Base-by-base conservation (phyloP, 1,140 invertebrate genomes). In the Adelges cooleyi region DNA sequence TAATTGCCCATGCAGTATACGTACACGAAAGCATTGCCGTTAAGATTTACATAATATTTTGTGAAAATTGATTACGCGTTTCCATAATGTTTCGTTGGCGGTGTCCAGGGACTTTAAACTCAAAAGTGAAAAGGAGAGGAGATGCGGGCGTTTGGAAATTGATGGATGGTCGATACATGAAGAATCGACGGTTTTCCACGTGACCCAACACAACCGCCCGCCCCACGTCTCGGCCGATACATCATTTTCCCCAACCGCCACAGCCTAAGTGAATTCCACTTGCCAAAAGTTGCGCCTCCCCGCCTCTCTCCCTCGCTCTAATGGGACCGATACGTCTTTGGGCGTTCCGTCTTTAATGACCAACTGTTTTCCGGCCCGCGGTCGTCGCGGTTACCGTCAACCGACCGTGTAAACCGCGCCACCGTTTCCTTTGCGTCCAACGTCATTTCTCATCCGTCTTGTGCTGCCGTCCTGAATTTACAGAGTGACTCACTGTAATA, bases 321-420 rank as follows among this genome's bases (percentile, higher is more conserved):
- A 62, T 62, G 56, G 56, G 56, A 62, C 56, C 56, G 56, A 62
- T 62, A 62, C 56, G 56, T 62, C 56, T 62, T 62, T 46, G 42
- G 25, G 3, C 23, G 54, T 40, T 22, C 52, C 20, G 38, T 48
- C 56, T 62, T 62, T 62, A 62, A 62, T 62, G 56, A 62, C 56
- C 56, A 9, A 62, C 56, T 62, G 42, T 62, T 62, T 62, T 62
- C 56, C 56, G 56, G 56, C 15, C 13, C 29, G 29, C 29, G 29
- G 3, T 22, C 17, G n/a, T 20, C 38, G 54, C 25, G 54, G 54
- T 62, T 20, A 33, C 40, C 56, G 42, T 62, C 42, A 48, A 48
- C 56, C 56, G 56, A 62, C 56, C 56, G 56, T 62, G 42, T 62
- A 62, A 62, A 62, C 56, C 56, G 5, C 56, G 40, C 51, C 20